A percentile compares a stretch with the other conserved stretches of the same genome.
Conservation (phyloP, 1,140 invertebrate genomes). For the Diorhabda elongata region DNA sequence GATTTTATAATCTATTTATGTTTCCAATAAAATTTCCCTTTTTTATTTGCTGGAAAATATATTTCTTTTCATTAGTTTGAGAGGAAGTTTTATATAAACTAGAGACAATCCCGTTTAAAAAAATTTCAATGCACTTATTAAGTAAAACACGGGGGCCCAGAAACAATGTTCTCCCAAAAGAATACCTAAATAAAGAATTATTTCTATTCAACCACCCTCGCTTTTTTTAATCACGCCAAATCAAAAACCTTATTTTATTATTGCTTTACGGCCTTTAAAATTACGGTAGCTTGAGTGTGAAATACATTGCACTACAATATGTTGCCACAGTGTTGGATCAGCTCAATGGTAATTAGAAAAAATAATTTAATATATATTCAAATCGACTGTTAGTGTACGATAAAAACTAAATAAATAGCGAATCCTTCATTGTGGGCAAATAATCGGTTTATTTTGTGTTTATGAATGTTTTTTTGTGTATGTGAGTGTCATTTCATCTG, state of each 20-base stretch:
- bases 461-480: too few relatives aligned
- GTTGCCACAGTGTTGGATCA: conserved; percentile 10
- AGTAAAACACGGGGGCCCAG: conserved; percentile 33
- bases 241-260: conserved; percentile 45
- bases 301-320: conserved; percentile 25
- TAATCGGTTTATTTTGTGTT: too few relatives aligned
- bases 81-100: too few relatives aligned
- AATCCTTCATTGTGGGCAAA: too few relatives aligned
- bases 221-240: conserved; percentile 46
- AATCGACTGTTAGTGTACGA: too few relatives aligned
- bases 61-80: too few relatives aligned
- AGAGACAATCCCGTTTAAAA: neutral
- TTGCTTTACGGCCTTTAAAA: conserved; percentile 41
- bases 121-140: conserved; percentile 34
- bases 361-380: too few relatives aligned
- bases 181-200: conserved; percentile 35
- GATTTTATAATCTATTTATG: too few relatives aligned
- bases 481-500: too few relatives aligned
- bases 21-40: too few relatives aligned
- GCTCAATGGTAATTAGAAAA: neutral
- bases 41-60: too few relatives aligned
- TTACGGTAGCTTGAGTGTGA: conserved; percentile 29
- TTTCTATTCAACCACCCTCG: conserved; percentile 31
- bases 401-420: too few relatives aligned
- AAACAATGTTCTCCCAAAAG: conserved; percentile 26